These are phyloP conservation scores for Stictocephala bisonia DNA, from an alignment of 2,888 invertebrate species.

Conservation along the genomic window DNA sequence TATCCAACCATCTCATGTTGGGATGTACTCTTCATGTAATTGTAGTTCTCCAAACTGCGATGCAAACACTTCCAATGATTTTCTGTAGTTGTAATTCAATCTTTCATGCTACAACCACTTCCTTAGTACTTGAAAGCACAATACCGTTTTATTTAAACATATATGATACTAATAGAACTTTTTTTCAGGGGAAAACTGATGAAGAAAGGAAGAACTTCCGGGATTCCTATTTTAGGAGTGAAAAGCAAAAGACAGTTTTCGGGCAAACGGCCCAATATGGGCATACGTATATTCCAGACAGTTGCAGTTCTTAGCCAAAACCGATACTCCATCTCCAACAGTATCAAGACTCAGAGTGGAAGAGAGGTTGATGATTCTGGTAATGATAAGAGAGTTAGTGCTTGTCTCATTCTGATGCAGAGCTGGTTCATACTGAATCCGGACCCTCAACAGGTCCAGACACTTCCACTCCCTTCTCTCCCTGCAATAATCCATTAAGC, in stretches of 20 bases:
- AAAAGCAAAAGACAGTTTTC: neutral
- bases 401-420: neutral
- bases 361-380: neutral
- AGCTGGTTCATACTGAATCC: neutral
- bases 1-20: too few relatives aligned
- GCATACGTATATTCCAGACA: constrained; percentile 6
- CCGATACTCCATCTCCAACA: neutral
- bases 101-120: constrained; percentile 45
- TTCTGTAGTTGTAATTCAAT: constrained; percentile 39
- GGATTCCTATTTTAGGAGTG: neutral
- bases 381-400: neutral
- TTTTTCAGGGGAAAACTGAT: too few relatives aligned
- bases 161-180: neutral
- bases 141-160: neutral
- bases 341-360: neutral
- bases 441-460: neutral
- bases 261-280: neutral
- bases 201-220: constrained; percentile 24
- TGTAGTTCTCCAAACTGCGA: constrained; percentile 26
- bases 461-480: neutral
- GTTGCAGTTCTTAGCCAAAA: neutral
- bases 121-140: constrained; percentile 37
- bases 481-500: neutral
- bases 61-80: constrained; percentile 41
- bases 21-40: too few relatives aligned